These are phyloP conservation scores for Harmothoe impar DNA, from an alignment of 2,888 invertebrate genomes.

Conservation along the genomic window DNA sequence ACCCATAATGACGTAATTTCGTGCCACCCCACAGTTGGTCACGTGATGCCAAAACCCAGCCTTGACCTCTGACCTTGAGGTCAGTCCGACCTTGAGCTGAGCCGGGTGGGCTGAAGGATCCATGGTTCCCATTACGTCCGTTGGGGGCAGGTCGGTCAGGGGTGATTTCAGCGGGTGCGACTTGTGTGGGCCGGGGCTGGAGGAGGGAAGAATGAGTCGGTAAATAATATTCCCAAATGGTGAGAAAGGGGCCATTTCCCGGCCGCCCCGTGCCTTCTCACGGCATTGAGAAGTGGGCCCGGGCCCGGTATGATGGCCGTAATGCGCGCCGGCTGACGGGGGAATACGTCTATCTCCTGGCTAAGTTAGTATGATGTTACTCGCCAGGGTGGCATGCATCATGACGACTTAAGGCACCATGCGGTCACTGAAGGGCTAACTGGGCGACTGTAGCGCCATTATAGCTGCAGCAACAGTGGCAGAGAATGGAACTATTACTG, in stretches of 20 bases:
- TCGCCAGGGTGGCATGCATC: too few relatives aligned
- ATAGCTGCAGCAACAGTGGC: too few relatives aligned
- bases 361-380: too few relatives aligned
- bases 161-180: not conserved
- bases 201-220: not conserved
- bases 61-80: not conserved
- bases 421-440: too few relatives aligned
- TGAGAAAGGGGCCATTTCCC: not conserved
- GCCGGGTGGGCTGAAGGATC: not conserved
- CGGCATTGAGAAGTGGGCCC: too few relatives aligned
- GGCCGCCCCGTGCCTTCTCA: not conserved
- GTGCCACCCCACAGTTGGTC: constrained; percentile 20
- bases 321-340: too few relatives aligned
- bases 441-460: too few relatives aligned
- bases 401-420: too few relatives aligned
- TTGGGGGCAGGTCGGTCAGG: not conserved
- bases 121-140: not conserved
- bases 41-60: not conserved
- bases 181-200: not conserved
- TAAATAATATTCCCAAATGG: not conserved
- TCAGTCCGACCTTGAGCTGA: not conserved
- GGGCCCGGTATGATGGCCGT: too few relatives aligned
- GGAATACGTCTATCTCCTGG: too few relatives aligned
- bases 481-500: too few relatives aligned
- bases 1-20: not conserved